These are phyloP conservation scores for Sylvilagus floridanus DNA, from an alignment of 2,797 vertebrate species.

Conservation along the genomic window DNA sequence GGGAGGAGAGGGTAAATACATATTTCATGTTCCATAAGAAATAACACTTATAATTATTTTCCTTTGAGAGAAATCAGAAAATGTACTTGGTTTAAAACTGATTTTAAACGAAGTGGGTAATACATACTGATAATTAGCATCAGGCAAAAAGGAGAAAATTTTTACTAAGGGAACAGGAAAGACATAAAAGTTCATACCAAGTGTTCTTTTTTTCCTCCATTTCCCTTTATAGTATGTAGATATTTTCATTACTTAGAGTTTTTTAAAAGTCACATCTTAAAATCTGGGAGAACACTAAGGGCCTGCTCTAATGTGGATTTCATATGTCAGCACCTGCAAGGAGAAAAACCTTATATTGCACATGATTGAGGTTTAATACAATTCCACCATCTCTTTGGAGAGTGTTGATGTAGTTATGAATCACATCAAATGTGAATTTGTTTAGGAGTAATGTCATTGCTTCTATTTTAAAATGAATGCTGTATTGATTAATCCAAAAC, in stretches of 20 bases:
- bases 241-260: conserved; percentile 1
- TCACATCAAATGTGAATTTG: conserved; percentile 46
- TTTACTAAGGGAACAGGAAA: background rate
- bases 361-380: background rate
- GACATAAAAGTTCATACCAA: background rate
- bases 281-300: background rate
- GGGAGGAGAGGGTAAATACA: background rate
- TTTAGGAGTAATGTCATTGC: conserved; percentile 28
- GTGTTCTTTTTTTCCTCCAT: background rate
- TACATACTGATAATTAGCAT: background rate
- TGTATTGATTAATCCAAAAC: conserved; percentile 16
- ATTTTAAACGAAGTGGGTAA: background rate
- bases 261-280: background rate
- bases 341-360: background rate
- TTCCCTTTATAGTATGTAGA: background rate
- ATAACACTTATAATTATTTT: background rate
- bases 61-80: conserved; percentile 27
- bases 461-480: conserved; percentile 11
- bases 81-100: background rate
- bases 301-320: background rate
- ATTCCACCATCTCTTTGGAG: conserved; percentile 37
- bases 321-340: background rate
- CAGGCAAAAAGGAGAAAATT: background rate
- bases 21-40: background rate
- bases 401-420: conserved; percentile 49